phyloP scores from a whole-genome alignment of 2,888 invertebrate species.

The Selenia dentaria region DNA sequence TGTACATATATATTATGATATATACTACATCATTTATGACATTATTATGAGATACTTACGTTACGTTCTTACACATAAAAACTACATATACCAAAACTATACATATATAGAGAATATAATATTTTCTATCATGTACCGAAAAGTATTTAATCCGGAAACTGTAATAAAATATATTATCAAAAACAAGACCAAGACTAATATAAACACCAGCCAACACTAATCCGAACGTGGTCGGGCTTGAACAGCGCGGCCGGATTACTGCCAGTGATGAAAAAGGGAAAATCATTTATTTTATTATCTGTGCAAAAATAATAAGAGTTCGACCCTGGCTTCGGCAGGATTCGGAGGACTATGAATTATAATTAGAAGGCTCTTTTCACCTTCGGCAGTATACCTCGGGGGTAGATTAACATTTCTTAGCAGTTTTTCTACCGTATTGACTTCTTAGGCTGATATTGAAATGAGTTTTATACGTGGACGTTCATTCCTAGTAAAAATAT shows the following conservation, averaged over 20 bases:
- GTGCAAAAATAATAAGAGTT: constrained; percentile 60
- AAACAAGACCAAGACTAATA: constrained; percentile 22
- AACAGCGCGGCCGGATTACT: constrained; percentile 37
- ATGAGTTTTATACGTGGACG: background rate
- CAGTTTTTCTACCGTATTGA: background rate
- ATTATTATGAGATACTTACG: too few relatives aligned
- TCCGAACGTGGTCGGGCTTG: constrained; percentile 36
- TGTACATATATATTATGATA: too few relatives aligned
- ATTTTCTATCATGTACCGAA: too few relatives aligned
- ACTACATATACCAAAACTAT: too few relatives aligned
- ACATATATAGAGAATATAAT: too few relatives aligned
- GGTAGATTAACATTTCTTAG: constrained; percentile 18
- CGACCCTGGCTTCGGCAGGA: constrained; percentile 42
- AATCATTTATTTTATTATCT: constrained; percentile 72
- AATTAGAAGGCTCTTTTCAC: constrained; percentile 41
- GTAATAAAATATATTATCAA: background rate
- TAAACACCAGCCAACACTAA: constrained; percentile 28
- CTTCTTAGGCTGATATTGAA: background rate
- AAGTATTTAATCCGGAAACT: too few relatives aligned
- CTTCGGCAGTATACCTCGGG: constrained; percentile 15
- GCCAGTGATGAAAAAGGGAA: constrained; percentile 61
- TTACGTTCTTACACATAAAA: too few relatives aligned
- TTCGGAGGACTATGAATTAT: constrained; percentile 43
- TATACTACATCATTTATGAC: too few relatives aligned
- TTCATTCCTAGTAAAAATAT: too few relatives aligned